phyloP scores from a whole-genome alignment of 2,888 invertebrate genomes.

The Dorcus hopei region DNA sequence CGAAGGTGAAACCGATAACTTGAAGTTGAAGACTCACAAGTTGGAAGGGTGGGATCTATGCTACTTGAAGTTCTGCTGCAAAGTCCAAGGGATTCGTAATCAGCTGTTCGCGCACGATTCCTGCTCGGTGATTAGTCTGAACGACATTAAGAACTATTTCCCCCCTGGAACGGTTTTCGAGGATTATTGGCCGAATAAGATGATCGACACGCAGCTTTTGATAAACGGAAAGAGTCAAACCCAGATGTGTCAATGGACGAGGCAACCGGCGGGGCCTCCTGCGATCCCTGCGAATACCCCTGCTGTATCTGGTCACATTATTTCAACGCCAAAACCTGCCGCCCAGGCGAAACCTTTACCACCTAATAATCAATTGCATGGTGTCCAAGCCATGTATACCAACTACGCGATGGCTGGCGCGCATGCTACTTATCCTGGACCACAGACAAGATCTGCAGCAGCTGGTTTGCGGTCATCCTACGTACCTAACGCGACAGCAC shows the following conservation, averaged over 20 bases:
- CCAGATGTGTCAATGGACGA: conserved; percentile 63
- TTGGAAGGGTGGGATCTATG: conserved; percentile 76
- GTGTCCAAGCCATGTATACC: no score
- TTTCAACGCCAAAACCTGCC: no score
- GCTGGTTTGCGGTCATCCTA: no score
- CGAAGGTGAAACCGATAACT: conserved; percentile 78
- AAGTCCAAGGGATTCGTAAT: conserved; percentile 81
- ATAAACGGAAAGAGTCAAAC: conserved; percentile 60
- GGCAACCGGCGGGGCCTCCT: conserved; percentile 69
- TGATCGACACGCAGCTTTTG: conserved; percentile 65
- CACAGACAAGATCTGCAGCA: no score
- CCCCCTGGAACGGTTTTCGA: conserved; percentile 58
- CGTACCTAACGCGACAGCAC: no score
- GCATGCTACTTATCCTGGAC: no score
- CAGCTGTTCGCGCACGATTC: conserved; percentile 83
- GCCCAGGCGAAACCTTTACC: no score
- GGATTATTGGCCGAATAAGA: conserved; percentile 75
- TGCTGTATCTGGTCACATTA: no score
- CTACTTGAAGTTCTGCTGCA: conserved; percentile 76
- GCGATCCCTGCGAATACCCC: conserved; percentile 24
- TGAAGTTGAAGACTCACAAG: conserved; percentile 52
- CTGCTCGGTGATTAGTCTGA: conserved; percentile 78
- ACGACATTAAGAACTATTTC: conserved; percentile 80
- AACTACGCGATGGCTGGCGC: no score
- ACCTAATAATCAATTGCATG: no score